phyloP scores from a whole-genome alignment of 2,113 vertebrate genomes.

The Arothron firmamentum region DNA sequence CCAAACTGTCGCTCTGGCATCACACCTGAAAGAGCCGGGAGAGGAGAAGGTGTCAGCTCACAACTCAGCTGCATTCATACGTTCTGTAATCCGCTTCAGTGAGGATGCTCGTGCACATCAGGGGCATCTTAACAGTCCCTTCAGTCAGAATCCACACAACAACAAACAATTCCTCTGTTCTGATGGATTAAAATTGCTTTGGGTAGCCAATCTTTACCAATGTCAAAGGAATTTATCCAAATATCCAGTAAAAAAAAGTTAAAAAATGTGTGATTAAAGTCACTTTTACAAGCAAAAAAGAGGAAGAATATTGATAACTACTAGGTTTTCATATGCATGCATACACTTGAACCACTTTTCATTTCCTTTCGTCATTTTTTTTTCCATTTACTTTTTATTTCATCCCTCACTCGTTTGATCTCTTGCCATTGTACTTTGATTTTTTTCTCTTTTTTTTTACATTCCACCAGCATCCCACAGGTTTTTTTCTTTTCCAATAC shows the following conservation, averaged over 20 bases:
- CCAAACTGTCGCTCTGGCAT: slow-evolving; percentile 90
- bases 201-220: not conserved
- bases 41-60: not conserved
- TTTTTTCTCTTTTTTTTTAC: slow-evolving; percentile 19
- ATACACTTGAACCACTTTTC: not conserved
- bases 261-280: not conserved
- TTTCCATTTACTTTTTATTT: not conserved
- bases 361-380: not conserved
- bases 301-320: not conserved
- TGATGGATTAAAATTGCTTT: not conserved
- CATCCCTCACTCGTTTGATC: not conserved
- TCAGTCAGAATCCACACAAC: slow-evolving; percentile 7
- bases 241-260: not conserved
- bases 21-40: slow-evolving; percentile 75
- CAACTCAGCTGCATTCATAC: not conserved
- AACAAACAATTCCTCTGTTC: slow-evolving; percentile 15
- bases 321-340: not conserved
- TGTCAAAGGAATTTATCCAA: not conserved
- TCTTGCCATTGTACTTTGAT: not conserved
- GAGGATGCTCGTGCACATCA: too few species aligned
- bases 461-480: slow-evolving; percentile 6
- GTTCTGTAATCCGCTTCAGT: not conserved
- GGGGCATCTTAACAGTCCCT: not conserved
- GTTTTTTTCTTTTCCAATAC: slow-evolving; percentile 4
- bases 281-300: not conserved